Percentiles rank a stretch among this genome's conserved stretches.
These are phyloP conservation scores for Agriopis leucophaearia DNA, from an alignment of 2,888 invertebrate species.

Conservation along the genomic window DNA sequence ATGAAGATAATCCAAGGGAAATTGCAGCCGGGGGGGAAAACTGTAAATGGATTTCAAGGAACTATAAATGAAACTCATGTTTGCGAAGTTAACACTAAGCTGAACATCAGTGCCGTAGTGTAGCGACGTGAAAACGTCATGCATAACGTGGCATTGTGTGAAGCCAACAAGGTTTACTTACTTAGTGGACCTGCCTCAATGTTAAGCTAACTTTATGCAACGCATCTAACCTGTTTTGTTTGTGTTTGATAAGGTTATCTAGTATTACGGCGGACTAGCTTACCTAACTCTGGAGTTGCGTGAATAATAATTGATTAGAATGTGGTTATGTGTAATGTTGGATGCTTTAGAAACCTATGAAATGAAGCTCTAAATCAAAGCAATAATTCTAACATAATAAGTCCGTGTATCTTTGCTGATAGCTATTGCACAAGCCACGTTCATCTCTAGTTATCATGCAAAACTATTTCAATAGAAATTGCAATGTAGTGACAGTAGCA, in stretches of 20 bases:
- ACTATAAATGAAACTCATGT: slow-evolving; percentile 12
- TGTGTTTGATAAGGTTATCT: slow-evolving; percentile 46
- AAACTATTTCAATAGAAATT: slow-evolving; percentile 52
- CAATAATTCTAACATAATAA: neutral
- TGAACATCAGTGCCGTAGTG: neutral
- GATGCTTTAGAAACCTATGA: neutral
- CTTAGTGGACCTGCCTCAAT: slow-evolving; percentile 52
- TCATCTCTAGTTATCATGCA: slow-evolving; percentile 52
- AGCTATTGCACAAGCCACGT: slow-evolving; percentile 5
- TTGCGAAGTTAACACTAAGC: slow-evolving; percentile 6
- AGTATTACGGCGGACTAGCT: slow-evolving; percentile 6
- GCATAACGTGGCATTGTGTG: slow-evolving; percentile 30
- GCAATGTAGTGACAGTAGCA: slow-evolving; percentile 45
- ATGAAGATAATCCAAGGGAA: neutral
- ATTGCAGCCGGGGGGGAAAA: slow-evolving; percentile 7
- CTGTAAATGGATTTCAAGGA: slow-evolving; percentile 13
- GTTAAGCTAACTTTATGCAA: slow-evolving; percentile 33
- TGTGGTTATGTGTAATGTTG: neutral
- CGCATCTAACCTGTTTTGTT: slow-evolving; percentile 34
- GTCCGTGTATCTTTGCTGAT: slow-evolving; percentile 6
- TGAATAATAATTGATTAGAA: neutral
- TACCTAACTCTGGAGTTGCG: neutral
- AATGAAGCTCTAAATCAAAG: slow-evolving; percentile 9
- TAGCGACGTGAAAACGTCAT: neutral
- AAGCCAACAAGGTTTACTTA: slow-evolving; percentile 35